Percentiles rank a stretch among this genome's conserved stretches.
phyloP scores from a whole-genome alignment of 2,888 invertebrate species.

The Eristalis tenax region DNA sequence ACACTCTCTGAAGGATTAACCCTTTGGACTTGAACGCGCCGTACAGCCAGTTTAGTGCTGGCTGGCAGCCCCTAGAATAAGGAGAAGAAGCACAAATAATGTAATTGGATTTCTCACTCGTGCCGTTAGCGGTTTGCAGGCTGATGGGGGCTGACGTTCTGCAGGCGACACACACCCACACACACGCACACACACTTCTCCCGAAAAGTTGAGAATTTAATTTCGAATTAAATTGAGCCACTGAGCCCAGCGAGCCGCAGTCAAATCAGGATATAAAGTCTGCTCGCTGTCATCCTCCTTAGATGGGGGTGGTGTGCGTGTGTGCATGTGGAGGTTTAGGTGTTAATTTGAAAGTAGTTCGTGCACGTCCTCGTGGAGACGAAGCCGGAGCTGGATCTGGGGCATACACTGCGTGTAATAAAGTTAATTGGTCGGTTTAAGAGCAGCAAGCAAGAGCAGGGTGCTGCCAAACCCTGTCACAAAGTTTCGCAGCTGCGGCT shows the following conservation, averaged over 20 bases:
- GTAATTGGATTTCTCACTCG: slow-evolving; percentile 48
- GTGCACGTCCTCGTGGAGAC: neutral
- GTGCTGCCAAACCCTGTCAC: neutral
- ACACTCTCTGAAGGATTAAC: slow-evolving; percentile 36
- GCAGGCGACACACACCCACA: neutral
- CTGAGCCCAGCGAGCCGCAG: slow-evolving; percentile 36
- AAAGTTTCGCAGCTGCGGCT: neutral
- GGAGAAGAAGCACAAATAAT: slow-evolving; percentile 2
- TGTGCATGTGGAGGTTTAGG: slow-evolving; percentile 1
- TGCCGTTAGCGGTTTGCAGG: slow-evolving; percentile 33
- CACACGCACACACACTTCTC: neutral
- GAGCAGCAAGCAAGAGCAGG: neutral
- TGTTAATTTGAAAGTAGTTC: slow-evolving; percentile 43
- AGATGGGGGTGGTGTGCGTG: slow-evolving; percentile 2
- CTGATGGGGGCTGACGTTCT: too few species aligned
- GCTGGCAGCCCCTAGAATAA: neutral
- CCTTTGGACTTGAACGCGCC: slow-evolving; percentile 9
- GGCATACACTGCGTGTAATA: slow-evolving; percentile 5
- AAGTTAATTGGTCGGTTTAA: slow-evolving; percentile 31
- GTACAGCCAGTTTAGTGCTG: neutral
- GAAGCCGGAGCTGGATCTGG: neutral
- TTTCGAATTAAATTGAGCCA: slow-evolving; percentile 61
- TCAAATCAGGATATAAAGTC: slow-evolving; percentile 31
- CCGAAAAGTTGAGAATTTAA: slow-evolving; percentile 48
- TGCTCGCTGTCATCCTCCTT: neutral